Percentiles rank a stretch among this genome's conserved stretches.
Conservation (phyloP, 2,113 vertebrate species). For the Antechinus flavipes region DNA sequence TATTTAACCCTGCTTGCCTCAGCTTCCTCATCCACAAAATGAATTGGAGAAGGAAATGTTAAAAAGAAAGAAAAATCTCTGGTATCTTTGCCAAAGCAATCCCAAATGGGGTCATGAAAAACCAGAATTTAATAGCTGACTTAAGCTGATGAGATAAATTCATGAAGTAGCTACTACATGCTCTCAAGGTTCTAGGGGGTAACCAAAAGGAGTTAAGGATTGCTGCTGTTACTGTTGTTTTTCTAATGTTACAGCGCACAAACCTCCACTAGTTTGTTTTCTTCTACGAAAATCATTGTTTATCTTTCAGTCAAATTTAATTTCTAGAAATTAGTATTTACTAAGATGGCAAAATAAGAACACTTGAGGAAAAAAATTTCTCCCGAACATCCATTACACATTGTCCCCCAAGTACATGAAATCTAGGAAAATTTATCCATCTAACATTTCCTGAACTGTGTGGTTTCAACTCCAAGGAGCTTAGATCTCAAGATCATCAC, state of each 20-base stretch:
- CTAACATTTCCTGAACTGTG: not conserved
- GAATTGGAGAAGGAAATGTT: not conserved
- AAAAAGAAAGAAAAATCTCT: not conserved
- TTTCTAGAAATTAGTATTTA: not conserved
- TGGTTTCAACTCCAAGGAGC: not conserved
- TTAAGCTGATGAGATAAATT: not conserved
- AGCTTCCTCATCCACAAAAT: not conserved
- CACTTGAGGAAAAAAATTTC: not conserved
- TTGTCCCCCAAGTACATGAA: not conserved
- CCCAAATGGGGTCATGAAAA: not conserved
- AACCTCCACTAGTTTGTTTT: not conserved
- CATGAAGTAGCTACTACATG: not conserved
- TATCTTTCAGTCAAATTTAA: not conserved
- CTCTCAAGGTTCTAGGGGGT: not conserved
- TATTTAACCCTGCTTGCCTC: not conserved
- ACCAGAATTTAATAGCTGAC: not conserved
- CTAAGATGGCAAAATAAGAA: not conserved
- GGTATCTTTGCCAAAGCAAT: not conserved
- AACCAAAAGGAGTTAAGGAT: not conserved
- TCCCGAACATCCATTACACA: not conserved
- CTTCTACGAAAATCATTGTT: not conserved
- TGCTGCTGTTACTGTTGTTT: not conserved
- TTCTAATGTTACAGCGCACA: not conserved
- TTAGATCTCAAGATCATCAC: not conserved
- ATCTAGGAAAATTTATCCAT: not conserved